A percentile compares a stretch with the other conserved stretches of the same genome.
phyloP scores from a whole-genome alignment of 2,113 vertebrate species.

The Actenoides lindsayi region DNA sequence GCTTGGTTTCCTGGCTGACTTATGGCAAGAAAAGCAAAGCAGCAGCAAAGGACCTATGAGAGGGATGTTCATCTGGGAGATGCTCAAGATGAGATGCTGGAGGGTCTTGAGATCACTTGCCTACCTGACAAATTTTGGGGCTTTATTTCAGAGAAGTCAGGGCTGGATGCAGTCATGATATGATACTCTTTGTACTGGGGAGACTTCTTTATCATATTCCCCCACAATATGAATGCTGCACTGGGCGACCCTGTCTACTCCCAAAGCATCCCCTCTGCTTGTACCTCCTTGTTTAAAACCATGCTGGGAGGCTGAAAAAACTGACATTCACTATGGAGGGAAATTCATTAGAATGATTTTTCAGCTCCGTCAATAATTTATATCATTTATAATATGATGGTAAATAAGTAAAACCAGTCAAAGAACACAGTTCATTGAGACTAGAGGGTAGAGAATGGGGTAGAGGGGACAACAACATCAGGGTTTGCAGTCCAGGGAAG shows the following conservation, averaged over 20 bases:
- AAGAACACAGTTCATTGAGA: not conserved
- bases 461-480: fast-evolving
- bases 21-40: not conserved
- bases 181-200: not conserved
- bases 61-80: not conserved
- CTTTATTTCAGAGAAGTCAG: not conserved
- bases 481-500: not conserved
- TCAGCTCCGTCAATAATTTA: not conserved
- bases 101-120: not conserved
- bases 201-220: not conserved
- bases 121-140: not conserved
- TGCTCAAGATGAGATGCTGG: not conserved
- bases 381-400: not conserved
- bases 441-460: not conserved
- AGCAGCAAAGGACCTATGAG: not conserved
- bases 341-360: not conserved
- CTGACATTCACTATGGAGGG: not conserved
- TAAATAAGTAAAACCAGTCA: not conserved
- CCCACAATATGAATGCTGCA: fast-evolving
- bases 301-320: not conserved
- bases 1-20: not conserved
- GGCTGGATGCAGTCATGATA: not conserved
- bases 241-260: not conserved
- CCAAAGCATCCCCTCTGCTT: not conserved
- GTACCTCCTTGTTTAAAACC: not conserved